Evolutionary conservation across 2,888 invertebrate genomes (phyloP).

Genomic region (Odontocolon sp.): DNA sequence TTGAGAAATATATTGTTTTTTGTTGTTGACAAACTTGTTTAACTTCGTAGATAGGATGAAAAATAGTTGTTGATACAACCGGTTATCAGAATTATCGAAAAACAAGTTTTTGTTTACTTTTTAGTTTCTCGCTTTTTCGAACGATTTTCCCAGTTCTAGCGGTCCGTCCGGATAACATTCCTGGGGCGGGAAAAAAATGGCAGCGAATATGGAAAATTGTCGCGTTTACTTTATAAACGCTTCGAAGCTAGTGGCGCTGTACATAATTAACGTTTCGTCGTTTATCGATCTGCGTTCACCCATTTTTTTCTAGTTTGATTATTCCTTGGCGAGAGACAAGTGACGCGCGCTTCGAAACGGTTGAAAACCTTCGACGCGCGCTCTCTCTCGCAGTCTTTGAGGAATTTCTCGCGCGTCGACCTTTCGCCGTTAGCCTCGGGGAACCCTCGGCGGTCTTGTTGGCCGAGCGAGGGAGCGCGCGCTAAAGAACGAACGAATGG

Average conservation of each 20-base stretch:
- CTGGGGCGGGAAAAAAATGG: too few species aligned
- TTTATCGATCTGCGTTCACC: too few species aligned
- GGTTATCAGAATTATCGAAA: not conserved
- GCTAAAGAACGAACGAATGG: not conserved
- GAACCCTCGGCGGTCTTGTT: conserved; percentile 51
- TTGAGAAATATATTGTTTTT: too few species aligned
- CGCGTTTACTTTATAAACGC: too few species aligned
- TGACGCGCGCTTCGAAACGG: too few species aligned
- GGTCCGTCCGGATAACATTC: too few species aligned
- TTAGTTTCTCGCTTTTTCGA: not conserved
- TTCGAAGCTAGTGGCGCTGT: too few species aligned
- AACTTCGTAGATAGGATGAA: too few species aligned
- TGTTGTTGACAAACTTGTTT: not conserved
- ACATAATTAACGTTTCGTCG: too few species aligned
- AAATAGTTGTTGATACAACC: not conserved
- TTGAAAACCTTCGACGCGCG: conserved; percentile 36
- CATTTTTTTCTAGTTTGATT: too few species aligned
- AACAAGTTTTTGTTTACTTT: conserved; percentile 1
- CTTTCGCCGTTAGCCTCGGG: conserved; percentile 62
- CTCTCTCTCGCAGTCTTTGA: conserved; percentile 40
- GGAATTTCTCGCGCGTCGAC: conserved; percentile 60
- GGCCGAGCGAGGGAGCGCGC: conserved; percentile 31
- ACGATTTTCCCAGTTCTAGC: not conserved
- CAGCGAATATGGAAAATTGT: too few species aligned
- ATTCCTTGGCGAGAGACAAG: too few species aligned